phyloP scores from a whole-genome alignment of 1,140 invertebrate genomes.

The Pseudomyrmex gracilis region DNA sequence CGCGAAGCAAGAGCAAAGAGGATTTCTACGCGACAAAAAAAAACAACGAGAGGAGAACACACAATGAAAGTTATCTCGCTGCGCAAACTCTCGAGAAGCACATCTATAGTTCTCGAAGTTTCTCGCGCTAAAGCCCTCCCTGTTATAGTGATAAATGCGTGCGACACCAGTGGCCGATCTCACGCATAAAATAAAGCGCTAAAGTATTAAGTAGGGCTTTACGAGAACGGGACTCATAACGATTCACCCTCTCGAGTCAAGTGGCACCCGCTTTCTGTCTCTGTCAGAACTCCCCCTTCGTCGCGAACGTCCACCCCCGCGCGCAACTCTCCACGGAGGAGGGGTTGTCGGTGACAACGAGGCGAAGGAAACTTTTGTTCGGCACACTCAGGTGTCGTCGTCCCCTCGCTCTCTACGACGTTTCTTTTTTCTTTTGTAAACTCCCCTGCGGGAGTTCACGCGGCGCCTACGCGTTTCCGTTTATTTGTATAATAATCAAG shows the following conservation, averaged over 20 bases:
- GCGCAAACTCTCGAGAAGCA: slow-evolving; percentile 28
- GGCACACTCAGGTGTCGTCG: slow-evolving; percentile 60
- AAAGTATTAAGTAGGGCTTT: slow-evolving; percentile 80
- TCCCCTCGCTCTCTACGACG: slow-evolving; percentile 16
- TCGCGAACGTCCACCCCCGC: neutral
- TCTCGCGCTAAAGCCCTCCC: slow-evolving; percentile 62
- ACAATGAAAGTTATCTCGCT: neutral
- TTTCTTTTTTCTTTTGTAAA: slow-evolving; percentile 45
- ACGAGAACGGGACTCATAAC: slow-evolving; percentile 75
- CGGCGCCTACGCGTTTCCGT: slow-evolving; percentile 9
- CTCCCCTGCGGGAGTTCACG: neutral
- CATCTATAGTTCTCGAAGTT: slow-evolving; percentile 43
- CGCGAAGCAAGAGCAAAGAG: neutral
- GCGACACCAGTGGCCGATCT: slow-evolving; percentile 70
- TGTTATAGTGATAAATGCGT: slow-evolving; percentile 78
- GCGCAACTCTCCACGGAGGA: slow-evolving; percentile 53
- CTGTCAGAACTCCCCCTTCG: slow-evolving; percentile 36
- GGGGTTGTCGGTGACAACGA: slow-evolving; percentile 66
- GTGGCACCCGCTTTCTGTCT: slow-evolving; percentile 63
- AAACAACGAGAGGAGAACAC: slow-evolving; percentile 14
- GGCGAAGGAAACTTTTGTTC: slow-evolving; percentile 72
- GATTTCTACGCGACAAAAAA: too few relatives aligned
- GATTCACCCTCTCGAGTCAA: slow-evolving; percentile 79
- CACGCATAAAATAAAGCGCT: slow-evolving; percentile 77
- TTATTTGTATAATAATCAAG: slow-evolving; percentile 41